These are phyloP conservation scores for Allygus modestus DNA, from an alignment of 2,888 invertebrate genomes.

Conservation along the genomic window DNA sequence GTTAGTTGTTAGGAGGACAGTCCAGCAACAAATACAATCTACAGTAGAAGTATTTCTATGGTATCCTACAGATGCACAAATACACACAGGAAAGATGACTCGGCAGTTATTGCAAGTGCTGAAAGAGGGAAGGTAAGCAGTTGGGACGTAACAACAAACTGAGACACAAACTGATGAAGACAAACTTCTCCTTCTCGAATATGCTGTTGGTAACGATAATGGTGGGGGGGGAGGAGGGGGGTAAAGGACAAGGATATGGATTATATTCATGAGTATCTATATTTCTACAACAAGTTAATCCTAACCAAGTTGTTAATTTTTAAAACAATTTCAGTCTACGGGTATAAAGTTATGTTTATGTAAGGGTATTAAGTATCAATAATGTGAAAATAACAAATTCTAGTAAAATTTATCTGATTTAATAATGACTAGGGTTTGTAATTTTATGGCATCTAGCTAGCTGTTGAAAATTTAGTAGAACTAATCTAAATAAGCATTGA, in stretches of 20 bases:
- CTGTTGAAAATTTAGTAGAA: too few relatives aligned
- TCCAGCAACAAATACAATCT: background rate
- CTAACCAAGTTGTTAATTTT: too few relatives aligned
- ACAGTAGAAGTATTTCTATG: background rate
- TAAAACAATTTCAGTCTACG: too few relatives aligned
- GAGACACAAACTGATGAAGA: conserved; percentile 39
- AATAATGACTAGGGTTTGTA: too few relatives aligned
- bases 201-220: background rate
- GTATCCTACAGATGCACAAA: background rate
- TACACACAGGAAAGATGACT: background rate
- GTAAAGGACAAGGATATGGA: conserved; percentile 3
- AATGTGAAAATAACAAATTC: too few relatives aligned
- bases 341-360: too few relatives aligned
- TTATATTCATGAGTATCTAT: too few relatives aligned
- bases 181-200: conserved; percentile 56
- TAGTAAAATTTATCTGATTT: too few relatives aligned
- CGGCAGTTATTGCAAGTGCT: background rate
- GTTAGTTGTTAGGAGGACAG: background rate
- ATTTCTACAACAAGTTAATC: too few relatives aligned
- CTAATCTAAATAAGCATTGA: too few relatives aligned
- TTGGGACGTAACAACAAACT: background rate
- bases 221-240: background rate
- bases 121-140: conserved; percentile 2
- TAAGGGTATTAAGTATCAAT: too few relatives aligned
- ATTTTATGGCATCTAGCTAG: too few relatives aligned